These are phyloP conservation scores for Pygoscelis antarcticus DNA, from an alignment of 2,113 vertebrate genomes.

Conservation along the genomic window DNA sequence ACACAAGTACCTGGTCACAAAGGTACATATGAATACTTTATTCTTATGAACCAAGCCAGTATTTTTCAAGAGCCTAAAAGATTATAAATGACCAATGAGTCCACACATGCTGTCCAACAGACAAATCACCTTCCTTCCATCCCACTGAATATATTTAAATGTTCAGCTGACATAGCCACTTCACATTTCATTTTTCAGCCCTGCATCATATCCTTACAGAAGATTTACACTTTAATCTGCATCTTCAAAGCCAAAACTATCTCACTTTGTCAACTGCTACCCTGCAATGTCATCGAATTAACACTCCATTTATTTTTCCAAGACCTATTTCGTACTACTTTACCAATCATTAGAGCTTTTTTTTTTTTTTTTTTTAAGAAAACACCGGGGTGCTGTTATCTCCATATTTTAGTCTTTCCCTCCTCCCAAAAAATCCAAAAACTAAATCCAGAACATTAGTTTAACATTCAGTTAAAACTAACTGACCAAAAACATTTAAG, in stretches of 20 bases:
- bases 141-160: neutral
- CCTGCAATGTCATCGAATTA: neutral
- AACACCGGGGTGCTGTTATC: neutral
- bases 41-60: neutral
- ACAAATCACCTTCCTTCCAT: neutral
- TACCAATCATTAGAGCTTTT: neutral
- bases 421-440: neutral
- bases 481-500: neutral
- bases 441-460: neutral
- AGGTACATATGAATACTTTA: neutral
- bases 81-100: neutral
- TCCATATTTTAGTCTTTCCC: neutral
- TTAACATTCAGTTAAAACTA: neutral
- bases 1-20: neutral
- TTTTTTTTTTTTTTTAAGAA: neutral
- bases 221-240: neutral
- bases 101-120: neutral
- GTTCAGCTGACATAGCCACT: neutral
- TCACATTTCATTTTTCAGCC: neutral
- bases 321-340: neutral
- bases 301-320: neutral
- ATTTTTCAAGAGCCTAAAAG: neutral
- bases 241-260: neutral
- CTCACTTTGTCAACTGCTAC: neutral
- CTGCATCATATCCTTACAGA: neutral